A percentile compares a stretch with the other conserved stretches of the same genome.
Evolutionary conservation across 1,140 invertebrate genomes (phyloP).

Genomic region (Riptortus pedestris): DNA sequence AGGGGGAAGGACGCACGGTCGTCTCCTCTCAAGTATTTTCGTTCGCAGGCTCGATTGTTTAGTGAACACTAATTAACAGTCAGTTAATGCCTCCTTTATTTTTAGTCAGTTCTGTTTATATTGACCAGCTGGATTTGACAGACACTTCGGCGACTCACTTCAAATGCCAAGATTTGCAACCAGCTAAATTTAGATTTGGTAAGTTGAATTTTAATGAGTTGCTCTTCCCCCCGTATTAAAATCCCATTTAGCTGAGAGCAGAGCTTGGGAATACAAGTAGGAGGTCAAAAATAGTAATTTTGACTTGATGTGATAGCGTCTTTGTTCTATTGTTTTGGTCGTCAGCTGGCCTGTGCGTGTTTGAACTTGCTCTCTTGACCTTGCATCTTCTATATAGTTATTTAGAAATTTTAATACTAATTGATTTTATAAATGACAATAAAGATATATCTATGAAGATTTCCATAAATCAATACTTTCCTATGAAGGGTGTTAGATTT

Average conservation of each 20-base stretch:
- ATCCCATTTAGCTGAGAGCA: too few species aligned
- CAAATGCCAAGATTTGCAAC: neutral
- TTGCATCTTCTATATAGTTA: neutral
- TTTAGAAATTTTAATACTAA: neutral
- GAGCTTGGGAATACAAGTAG: too few species aligned
- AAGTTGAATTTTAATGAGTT: slow-evolving; percentile 3
- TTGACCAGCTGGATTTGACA: slow-evolving; percentile 19
- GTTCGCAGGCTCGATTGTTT: neutral
- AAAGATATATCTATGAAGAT: neutral
- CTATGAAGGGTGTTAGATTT: neutral
- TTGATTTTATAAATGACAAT: neutral
- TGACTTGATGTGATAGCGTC: slow-evolving; percentile 5
- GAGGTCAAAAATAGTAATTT: too few species aligned
- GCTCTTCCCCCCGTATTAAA: too few species aligned
- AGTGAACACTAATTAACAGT: neutral
- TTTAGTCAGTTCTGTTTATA: slow-evolving; percentile 2
- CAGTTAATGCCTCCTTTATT: neutral
- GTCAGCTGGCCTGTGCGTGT: slow-evolving; percentile 20
- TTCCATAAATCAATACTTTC: neutral
- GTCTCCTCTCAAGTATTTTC: neutral
- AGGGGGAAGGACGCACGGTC: neutral
- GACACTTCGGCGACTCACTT: slow-evolving; percentile 3
- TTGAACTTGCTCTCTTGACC: slow-evolving; percentile 20
- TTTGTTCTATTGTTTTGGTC: slow-evolving; percentile 23
- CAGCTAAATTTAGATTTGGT: slow-evolving; percentile 14